These are phyloP conservation scores for Stenurella melanura DNA, from an alignment of 2,888 invertebrate genomes.

Conservation along the genomic window DNA sequence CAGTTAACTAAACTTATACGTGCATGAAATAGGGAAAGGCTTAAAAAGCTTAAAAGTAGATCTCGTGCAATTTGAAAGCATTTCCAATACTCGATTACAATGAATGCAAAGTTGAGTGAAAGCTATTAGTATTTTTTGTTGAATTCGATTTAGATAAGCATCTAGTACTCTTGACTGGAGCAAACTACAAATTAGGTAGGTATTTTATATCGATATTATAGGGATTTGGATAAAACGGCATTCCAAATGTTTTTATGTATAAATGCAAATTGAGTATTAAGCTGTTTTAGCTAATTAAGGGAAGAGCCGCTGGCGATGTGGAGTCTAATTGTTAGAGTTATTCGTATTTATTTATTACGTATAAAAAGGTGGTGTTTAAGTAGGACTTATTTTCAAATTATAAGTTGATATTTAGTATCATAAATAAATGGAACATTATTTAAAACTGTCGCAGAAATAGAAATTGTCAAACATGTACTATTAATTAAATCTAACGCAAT, in stretches of 20 bases:
- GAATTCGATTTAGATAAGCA: slow-evolving; percentile 58
- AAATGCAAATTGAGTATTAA: not conserved
- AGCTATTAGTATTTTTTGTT: slow-evolving; percentile 58
- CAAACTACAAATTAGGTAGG: slow-evolving; percentile 55
- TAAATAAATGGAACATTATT: no score
- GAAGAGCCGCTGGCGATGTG: no score
- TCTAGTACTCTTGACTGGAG: slow-evolving; percentile 49
- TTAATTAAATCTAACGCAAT: no score
- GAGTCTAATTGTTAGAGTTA: no score
- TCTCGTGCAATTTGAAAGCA: slow-evolving; percentile 40
- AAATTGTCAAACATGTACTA: no score
- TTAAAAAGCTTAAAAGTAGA: slow-evolving; percentile 31
- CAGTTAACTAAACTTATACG: slow-evolving; percentile 19
- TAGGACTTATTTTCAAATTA: no score
- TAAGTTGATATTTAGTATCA: no score
- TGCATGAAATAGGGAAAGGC: slow-evolving; percentile 31
- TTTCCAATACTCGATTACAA: slow-evolving; percentile 49
- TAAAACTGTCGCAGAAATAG: no score
- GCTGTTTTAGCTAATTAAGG: not conserved
- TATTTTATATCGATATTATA: slow-evolving; percentile 49
- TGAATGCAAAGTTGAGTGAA: slow-evolving; percentile 57
- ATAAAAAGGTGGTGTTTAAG: no score
- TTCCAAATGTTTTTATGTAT: not conserved
- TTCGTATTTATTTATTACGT: no score
- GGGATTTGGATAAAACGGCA: slow-evolving; percentile 22